Conservation (phyloP, 1,140 invertebrate species). For the Seison nebaliae region DNA sequence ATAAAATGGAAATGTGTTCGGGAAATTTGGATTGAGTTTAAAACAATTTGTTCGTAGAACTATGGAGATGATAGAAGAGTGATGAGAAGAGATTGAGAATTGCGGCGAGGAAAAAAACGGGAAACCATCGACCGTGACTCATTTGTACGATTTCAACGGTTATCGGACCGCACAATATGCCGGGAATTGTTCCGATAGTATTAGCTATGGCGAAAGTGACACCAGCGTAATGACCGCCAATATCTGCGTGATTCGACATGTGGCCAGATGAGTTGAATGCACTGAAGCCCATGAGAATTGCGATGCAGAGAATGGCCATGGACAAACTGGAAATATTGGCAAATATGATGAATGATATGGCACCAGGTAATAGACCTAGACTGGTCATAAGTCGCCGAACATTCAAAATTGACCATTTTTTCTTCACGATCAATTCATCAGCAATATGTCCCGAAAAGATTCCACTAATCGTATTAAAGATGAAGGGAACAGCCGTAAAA, state of each 20-base stretch:
- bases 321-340: slow-evolving; percentile 43
- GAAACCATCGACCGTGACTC: slow-evolving; percentile 45
- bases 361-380: slow-evolving; percentile 46
- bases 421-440: slow-evolving; percentile 38
- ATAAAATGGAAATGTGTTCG: no score
- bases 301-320: slow-evolving; percentile 44
- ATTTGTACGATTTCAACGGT: slow-evolving; percentile 46
- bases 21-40: no score
- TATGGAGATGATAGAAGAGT: slow-evolving; percentile 35
- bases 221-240: slow-evolving; percentile 49
- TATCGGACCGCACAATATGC: slow-evolving; percentile 46
- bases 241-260: slow-evolving; percentile 48
- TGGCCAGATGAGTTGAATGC: slow-evolving; percentile 51
- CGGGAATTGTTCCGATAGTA: slow-evolving; percentile 48
- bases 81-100: slow-evolving; percentile 47
- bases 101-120: slow-evolving; percentile 45
- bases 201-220: slow-evolving; percentile 53
- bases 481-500: slow-evolving; percentile 46
- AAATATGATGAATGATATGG: slow-evolving; percentile 43
- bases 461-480: slow-evolving; percentile 45
- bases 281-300: slow-evolving; percentile 47
- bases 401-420: slow-evolving; percentile 42
- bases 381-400: slow-evolving; percentile 46
- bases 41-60: no score
- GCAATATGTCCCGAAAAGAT: slow-evolving; percentile 45